Conservation (phyloP, 92 coral and sea anemone species). For the Nematostella vectensis region DNA sequence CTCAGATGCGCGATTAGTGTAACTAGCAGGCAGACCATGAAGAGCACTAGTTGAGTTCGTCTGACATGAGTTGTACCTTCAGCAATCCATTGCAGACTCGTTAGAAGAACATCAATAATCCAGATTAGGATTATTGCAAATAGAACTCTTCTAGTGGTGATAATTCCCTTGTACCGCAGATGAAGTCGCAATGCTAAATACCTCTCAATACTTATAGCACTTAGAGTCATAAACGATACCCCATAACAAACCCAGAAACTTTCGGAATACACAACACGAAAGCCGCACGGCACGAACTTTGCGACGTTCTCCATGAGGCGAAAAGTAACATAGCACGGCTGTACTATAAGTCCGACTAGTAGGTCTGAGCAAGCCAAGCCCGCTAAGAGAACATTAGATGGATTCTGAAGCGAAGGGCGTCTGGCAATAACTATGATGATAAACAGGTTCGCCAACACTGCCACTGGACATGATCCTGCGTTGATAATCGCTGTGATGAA, state of each 20-base stretch:
- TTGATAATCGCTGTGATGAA: constrained; percentile 54
- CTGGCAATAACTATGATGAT: constrained; percentile 36
- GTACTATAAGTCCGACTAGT: constrained; percentile 57
- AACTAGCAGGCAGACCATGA: constrained; percentile 27
- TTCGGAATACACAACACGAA: constrained; percentile 47
- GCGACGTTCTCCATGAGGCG: constrained; percentile 33
- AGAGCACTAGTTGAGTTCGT: constrained; percentile 20
- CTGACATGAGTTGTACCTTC: constrained; percentile 14
- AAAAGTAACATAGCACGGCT: constrained; percentile 54
- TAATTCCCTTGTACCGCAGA: constrained; percentile 44
- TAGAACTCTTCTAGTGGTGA: constrained; percentile 32
- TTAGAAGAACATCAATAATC: constrained; percentile 34
- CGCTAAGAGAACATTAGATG: constrained; percentile 51
- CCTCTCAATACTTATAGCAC: constrained; percentile 80
- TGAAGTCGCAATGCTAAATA: constrained; percentile 47
- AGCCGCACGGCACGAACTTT: constrained; percentile 44
- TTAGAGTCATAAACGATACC: constrained; percentile 58
- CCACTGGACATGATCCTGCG: constrained; percentile 40
- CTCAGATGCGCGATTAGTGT: constrained; percentile 36
- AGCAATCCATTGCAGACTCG: constrained; percentile 42
- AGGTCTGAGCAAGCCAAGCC: constrained; percentile 64
- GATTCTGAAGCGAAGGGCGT: constrained; percentile 33
- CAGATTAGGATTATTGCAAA: constrained; percentile 26
- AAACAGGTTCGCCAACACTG: constrained; percentile 38
- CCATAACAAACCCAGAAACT: constrained; percentile 72